These are phyloP conservation scores for Trissolcus brochymenae DNA, from an alignment of 2,888 invertebrate genomes.

Conservation along the genomic window DNA sequence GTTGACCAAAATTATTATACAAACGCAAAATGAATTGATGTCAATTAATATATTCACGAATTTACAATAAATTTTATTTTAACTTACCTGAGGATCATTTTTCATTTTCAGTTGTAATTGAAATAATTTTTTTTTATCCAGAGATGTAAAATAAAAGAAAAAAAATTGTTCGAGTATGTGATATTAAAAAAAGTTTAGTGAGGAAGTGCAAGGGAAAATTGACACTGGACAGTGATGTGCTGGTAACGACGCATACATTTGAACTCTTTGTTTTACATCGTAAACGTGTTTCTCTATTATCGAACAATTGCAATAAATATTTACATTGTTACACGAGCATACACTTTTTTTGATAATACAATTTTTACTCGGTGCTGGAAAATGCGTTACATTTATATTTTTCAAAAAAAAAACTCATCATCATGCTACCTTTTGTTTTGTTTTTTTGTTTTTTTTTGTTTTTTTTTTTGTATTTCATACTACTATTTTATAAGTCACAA, in stretches of 20 bases:
- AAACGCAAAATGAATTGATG: too few relatives aligned
- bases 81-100: too few relatives aligned
- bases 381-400: constrained; percentile 75
- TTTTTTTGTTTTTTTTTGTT: too few relatives aligned
- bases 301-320: constrained; percentile 58
- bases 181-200: too few relatives aligned
- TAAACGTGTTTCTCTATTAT: constrained; percentile 58
- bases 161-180: too few relatives aligned
- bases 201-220: too few relatives aligned
- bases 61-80: too few relatives aligned
- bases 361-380: constrained; percentile 63
- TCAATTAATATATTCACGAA: too few relatives aligned
- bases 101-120: too few relatives aligned
- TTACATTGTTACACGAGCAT: constrained; percentile 57
- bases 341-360: constrained; percentile 53
- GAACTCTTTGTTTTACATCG: constrained; percentile 55
- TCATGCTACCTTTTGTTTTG: constrained; percentile 38
- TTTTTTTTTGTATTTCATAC: constrained; percentile 13
- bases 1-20: too few relatives aligned
- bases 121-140: too few relatives aligned
- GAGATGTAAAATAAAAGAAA: too few relatives aligned
- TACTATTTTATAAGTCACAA: constrained; percentile 30
- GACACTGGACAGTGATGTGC: neutral
- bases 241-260: constrained; percentile 53
- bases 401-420: constrained; percentile 67